phyloP scores from a whole-genome alignment of 2,113 vertebrate species.

The Neolamprologus sp. region DNA sequence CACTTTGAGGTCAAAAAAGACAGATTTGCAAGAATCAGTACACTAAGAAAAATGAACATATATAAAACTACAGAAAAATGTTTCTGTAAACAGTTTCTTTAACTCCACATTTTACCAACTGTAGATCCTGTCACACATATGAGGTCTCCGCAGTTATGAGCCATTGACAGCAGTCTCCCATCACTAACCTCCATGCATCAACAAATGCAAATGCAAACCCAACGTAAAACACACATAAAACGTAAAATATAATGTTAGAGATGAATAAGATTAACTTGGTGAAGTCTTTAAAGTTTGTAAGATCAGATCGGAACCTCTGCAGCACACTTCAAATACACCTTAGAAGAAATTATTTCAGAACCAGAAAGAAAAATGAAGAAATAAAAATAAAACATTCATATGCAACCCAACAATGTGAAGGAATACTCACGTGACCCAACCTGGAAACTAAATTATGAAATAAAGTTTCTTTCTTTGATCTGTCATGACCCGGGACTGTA shows the following conservation, averaged over 20 bases:
- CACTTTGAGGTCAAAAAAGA: not conserved
- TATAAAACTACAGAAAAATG: not conserved
- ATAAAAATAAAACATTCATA: not conserved
- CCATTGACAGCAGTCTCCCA: not conserved
- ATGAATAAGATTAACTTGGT: not conserved
- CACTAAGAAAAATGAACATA: not conserved
- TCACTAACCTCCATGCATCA: not conserved
- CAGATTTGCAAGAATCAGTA: not conserved
- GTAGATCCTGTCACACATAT: not conserved
- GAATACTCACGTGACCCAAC: not conserved
- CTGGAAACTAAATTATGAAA: not conserved
- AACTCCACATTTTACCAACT: not conserved
- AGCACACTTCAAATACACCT: not conserved
- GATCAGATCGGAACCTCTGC: not conserved
- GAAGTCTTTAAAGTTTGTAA: not conserved
- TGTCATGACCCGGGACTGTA: not conserved
- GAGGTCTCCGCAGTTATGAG: not conserved
- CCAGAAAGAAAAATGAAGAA: not conserved
- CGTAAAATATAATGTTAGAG: not conserved
- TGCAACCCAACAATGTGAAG: not conserved
- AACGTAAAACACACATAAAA: not conserved
- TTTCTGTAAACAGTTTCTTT: not conserved
- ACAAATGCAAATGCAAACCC: not conserved
- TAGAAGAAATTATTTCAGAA: not conserved
- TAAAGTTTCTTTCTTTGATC: not conserved